phyloP scores from a whole-genome alignment of 2,113 vertebrate species.

The Platycercus adscitus region DNA sequence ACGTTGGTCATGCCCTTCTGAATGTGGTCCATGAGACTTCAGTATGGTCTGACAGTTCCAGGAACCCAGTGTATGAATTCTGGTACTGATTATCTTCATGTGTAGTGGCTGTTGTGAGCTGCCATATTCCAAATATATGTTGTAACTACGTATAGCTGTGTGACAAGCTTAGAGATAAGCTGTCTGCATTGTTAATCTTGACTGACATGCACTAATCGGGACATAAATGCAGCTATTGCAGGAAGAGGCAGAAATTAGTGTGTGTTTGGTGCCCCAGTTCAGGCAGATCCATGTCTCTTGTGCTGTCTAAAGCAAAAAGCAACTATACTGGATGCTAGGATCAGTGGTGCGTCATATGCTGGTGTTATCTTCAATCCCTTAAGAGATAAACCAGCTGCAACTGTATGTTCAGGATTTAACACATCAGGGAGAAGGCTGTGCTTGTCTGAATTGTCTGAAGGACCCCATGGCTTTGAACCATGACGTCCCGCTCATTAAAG shows the following conservation, averaged over 20 bases:
- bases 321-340: fast-evolving
- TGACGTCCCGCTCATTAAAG: fast-evolving
- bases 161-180: not conserved
- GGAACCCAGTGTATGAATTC: fast-evolving
- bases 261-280: not conserved
- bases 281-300: not conserved
- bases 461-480: not conserved
- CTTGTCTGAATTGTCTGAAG: not conserved
- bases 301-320: not conserved
- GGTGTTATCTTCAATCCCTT: fast-evolving
- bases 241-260: fast-evolving
- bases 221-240: fast-evolving
- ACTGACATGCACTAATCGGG: fast-evolving
- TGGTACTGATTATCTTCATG: not conserved
- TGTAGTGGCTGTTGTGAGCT: not conserved
- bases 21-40: fast-evolving
- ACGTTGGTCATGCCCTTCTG: not conserved
- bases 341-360: not conserved
- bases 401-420: not conserved
- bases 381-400: not conserved
- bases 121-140: not conserved
- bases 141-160: not conserved
- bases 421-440: not conserved
- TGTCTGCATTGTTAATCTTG: not conserved
- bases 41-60: fast-evolving